Conservation (phyloP, 2,797 vertebrate species). For the Graptemys geographica region DNA sequence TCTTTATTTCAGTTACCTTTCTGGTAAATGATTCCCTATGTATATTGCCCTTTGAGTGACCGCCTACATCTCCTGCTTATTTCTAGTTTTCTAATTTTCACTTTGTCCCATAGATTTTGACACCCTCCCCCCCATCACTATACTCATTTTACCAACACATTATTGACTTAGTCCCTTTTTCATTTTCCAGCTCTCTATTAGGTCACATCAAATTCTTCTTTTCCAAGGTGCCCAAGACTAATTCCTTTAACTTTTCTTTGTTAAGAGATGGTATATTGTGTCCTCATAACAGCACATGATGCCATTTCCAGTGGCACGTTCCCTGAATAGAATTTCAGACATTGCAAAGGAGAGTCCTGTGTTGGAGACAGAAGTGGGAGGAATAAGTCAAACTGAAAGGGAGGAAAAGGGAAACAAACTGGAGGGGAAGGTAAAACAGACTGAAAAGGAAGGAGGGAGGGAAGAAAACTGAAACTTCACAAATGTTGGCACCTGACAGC, state of each 20-base stretch:
- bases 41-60: neutral
- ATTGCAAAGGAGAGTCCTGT: neutral
- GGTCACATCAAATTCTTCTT: neutral
- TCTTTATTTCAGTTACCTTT: neutral
- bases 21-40: neutral
- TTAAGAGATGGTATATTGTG: fast-evolving
- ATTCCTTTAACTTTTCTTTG: neutral
- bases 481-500: neutral
- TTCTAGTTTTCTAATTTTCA: neutral
- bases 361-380: neutral
- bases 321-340: neutral
- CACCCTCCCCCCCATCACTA: fast-evolving
- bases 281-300: neutral
- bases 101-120: neutral
- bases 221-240: neutral
- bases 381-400: neutral
- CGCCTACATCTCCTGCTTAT: neutral
- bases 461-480: neutral
- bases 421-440: neutral
- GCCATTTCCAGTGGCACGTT: neutral
- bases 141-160: neutral
- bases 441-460: fast-evolving
- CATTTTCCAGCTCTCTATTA: neutral
- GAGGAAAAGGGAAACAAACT: neutral
- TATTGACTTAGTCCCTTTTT: neutral